Evolutionary conservation across 2,888 invertebrate species (phyloP).

Genomic region (Euzetes globulus): DNA sequence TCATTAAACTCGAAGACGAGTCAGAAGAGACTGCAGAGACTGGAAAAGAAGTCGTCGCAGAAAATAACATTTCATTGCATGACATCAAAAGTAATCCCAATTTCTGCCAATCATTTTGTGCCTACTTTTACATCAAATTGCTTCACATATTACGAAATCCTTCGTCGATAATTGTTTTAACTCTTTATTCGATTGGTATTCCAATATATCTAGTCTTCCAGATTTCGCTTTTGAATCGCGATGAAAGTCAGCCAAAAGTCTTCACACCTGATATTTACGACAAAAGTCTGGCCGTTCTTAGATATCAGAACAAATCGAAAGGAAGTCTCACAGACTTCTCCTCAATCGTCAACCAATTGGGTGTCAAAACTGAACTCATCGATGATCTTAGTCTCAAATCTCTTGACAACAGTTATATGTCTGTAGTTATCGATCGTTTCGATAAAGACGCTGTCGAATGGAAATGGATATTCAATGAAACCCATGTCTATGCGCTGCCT

Average conservation of each 20-base stretch:
- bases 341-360: too few relatives aligned
- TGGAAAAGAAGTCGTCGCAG: constrained; percentile 46
- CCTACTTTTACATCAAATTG: background rate
- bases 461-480: constrained; percentile 56
- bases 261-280: too few relatives aligned
- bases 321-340: background rate
- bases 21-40: too few relatives aligned
- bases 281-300: background rate
- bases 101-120: background rate
- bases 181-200: too few relatives aligned
- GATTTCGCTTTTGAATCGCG: too few relatives aligned
- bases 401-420: background rate
- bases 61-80: background rate
- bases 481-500: constrained; percentile 68
- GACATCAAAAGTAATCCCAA: background rate
- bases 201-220: too few relatives aligned
- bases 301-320: background rate
- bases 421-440: background rate
- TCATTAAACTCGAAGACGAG: too few relatives aligned
- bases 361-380: background rate
- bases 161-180: too few relatives aligned
- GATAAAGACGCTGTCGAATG: background rate
- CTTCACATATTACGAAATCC: background rate
- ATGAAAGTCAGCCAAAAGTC: too few relatives aligned
- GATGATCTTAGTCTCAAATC: background rate